These are phyloP conservation scores for Bujurquina vittata DNA, from an alignment of 2,113 vertebrate genomes.

Conservation along the genomic window DNA sequence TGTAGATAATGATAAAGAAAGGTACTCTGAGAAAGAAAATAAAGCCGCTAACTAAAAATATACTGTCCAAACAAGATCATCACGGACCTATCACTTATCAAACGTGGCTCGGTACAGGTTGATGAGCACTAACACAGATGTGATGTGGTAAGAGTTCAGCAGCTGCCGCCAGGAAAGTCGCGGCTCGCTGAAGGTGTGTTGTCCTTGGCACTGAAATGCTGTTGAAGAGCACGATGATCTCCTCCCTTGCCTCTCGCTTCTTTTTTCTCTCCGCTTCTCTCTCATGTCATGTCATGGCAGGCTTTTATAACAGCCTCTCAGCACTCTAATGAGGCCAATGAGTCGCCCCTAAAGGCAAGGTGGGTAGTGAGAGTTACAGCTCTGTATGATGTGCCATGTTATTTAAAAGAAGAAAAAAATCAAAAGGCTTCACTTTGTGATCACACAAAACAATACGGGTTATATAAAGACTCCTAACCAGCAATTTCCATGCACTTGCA, in stretches of 20 bases:
- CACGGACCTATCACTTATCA: neutral
- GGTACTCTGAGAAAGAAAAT: neutral
- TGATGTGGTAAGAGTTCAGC: neutral
- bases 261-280: neutral
- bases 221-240: neutral
- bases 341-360: conserved; percentile 51
- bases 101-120: neutral
- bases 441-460: neutral
- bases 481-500: neutral
- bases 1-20: neutral
- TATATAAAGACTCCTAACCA: neutral
- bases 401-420: neutral
- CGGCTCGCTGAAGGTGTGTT: conserved; percentile 39
- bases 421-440: neutral
- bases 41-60: neutral
- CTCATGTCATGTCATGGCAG: conserved; percentile 52
- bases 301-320: conserved; percentile 3
- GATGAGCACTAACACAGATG: neutral
- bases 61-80: neutral
- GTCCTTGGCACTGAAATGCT: conserved; percentile 32
- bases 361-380: conserved; percentile 15
- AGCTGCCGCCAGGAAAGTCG: conserved; percentile 23
- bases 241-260: conserved; percentile 1
- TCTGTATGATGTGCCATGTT: neutral
- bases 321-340: conserved; percentile 20